A percentile compares a stretch with the other conserved stretches of the same genome.
Evolutionary conservation across 2,888 invertebrate species (phyloP).

Genomic region (Parnassius orleans): DNA sequence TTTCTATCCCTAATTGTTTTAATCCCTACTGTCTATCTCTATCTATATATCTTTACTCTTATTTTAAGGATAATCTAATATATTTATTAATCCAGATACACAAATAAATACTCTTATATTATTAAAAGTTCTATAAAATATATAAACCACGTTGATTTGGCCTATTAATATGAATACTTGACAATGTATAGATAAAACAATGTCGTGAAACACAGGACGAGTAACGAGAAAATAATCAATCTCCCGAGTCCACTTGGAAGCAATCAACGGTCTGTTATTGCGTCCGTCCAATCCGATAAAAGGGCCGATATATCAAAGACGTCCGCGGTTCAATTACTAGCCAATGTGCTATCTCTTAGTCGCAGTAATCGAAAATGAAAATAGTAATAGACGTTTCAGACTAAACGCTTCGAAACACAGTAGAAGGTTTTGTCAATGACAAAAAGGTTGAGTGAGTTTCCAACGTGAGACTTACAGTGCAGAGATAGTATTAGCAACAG

Average conservation of each 20-base stretch:
- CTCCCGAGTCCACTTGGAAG: constrained; percentile 75
- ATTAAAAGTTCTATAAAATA: neutral
- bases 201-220: constrained; percentile 43
- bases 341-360: constrained; percentile 70
- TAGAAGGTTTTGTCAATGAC: constrained; percentile 50
- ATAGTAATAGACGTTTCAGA: constrained; percentile 37
- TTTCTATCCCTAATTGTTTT: no score
- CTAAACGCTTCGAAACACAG: constrained; percentile 48
- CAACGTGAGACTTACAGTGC: constrained; percentile 8
- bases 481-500: neutral
- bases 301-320: constrained; percentile 80
- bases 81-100: no score
- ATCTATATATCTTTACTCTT: no score
- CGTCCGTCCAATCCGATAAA: constrained; percentile 78
- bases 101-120: no score
- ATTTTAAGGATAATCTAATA: no score
- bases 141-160: neutral
- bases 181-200: constrained; percentile 53
- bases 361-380: constrained; percentile 71
- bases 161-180: constrained; percentile 24
- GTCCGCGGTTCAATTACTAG: constrained; percentile 76
- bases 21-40: no score
- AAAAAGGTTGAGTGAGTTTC: constrained; percentile 37
- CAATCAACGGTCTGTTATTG: constrained; percentile 80
- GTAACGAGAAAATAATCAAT: constrained; percentile 80